Percentiles rank a stretch among this genome's conserved stretches.
Conservation (phyloP, 2,888 invertebrate genomes). For the Spialia ferax region DNA sequence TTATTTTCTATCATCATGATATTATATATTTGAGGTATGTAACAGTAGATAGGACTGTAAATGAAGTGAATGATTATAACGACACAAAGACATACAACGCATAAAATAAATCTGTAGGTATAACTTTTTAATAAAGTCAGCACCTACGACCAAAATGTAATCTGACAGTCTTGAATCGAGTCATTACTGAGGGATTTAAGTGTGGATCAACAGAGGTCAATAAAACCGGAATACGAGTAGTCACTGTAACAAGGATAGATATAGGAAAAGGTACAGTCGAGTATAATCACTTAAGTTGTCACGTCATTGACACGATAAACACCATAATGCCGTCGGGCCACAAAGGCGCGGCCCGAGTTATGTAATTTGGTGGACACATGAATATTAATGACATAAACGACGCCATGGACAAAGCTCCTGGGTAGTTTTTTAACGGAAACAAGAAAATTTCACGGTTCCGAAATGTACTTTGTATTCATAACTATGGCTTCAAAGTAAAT, state of each 20-base stretch:
- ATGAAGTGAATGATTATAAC: no score
- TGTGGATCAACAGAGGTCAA: conserved; percentile 26
- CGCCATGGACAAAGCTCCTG: conserved; percentile 28
- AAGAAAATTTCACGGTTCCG: conserved; percentile 12
- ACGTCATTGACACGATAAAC: conserved; percentile 41
- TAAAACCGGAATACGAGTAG: conserved; percentile 30
- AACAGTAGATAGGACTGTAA: no score
- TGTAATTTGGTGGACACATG: conserved; percentile 39
- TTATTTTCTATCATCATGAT: no score
- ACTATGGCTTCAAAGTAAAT: background rate
- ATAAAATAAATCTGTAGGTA: background rate
- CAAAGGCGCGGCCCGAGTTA: conserved; percentile 39
- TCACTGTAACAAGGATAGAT: conserved; percentile 31
- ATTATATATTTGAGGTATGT: no score
- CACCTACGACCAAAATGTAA: conserved; percentile 6
- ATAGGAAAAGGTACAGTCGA: conserved; percentile 34
- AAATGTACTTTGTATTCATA: conserved; percentile 25
- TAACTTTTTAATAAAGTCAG: background rate
- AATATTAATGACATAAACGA: conserved; percentile 39
- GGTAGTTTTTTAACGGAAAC: conserved; percentile 19
- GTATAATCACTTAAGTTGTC: conserved; percentile 38
- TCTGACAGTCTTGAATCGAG: conserved; percentile 16
- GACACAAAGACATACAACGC: background rate
- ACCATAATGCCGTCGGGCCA: conserved; percentile 37
- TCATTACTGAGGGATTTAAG: conserved; percentile 26